A percentile compares a stretch with the other conserved stretches of the same genome.
Evolutionary conservation across 2,888 invertebrate genomes (phyloP).

Genomic region (Rotaria macrura): DNA sequence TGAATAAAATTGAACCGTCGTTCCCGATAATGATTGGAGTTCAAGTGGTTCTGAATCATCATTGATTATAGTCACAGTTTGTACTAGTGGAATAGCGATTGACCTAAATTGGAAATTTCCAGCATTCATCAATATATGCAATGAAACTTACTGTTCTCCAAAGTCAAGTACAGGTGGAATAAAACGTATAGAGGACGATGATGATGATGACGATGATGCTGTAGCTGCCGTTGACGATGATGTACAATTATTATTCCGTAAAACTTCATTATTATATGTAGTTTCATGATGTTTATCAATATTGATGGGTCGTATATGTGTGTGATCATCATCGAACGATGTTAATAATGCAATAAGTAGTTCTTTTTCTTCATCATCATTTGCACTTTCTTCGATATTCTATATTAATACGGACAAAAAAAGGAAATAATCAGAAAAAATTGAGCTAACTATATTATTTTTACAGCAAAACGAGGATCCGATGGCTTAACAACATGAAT

Average conservation of each 20-base stretch:
- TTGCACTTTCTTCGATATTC: not conserved
- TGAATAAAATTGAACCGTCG: slow-evolving; percentile 18
- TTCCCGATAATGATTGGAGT: not conserved
- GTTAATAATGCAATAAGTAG: slow-evolving; percentile 8
- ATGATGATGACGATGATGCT: not conserved
- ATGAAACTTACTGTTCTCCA: not conserved
- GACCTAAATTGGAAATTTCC: not conserved
- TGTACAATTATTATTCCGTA: not conserved
- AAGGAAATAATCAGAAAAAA: not conserved
- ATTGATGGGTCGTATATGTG: too few species aligned
- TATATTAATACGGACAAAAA: not conserved
- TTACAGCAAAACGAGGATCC: not conserved
- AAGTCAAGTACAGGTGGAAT: not conserved
- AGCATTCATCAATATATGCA: not conserved
- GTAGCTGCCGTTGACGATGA: not conserved
- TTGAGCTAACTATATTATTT: not conserved
- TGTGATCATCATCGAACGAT: slow-evolving; percentile 1
- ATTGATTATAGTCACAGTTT: not conserved
- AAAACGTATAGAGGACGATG: not conserved
- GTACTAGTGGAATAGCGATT: not conserved
- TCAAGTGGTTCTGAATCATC: not conserved
- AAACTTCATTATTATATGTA: not conserved
- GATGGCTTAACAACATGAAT: slow-evolving; percentile 16
- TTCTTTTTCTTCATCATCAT: slow-evolving; percentile 2
- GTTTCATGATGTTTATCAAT: not conserved